These are phyloP conservation scores for Gobius niger DNA, from an alignment of 2,113 vertebrate genomes.

Conservation along the genomic window DNA sequence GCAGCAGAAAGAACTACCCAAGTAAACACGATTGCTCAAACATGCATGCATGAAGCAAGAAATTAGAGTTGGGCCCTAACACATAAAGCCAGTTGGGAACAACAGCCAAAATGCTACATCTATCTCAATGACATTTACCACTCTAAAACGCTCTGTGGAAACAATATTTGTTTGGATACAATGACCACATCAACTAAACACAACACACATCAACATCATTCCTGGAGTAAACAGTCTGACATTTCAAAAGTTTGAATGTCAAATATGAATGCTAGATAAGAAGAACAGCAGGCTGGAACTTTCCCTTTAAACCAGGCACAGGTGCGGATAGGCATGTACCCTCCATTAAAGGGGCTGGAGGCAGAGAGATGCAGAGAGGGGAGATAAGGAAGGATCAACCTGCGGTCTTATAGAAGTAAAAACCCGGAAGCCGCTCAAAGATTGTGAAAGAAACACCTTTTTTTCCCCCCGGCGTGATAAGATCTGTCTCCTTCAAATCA, in stretches of 20 bases:
- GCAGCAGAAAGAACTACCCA: too few relatives aligned
- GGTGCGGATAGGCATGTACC: conserved; percentile 40
- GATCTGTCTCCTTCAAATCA: conserved; percentile 54
- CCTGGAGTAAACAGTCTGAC: conserved; percentile 3
- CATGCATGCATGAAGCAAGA: too few relatives aligned
- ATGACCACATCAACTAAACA: neutral
- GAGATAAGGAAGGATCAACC: conserved; percentile 52
- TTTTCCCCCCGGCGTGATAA: conserved; percentile 30
- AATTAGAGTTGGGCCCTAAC: too few relatives aligned
- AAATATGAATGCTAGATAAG: conserved; percentile 2
- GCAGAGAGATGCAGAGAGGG: conserved; percentile 52
- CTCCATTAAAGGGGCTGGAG: conserved; percentile 45
- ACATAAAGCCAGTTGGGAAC: too few relatives aligned
- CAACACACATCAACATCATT: neutral
- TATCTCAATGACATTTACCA: too few relatives aligned
- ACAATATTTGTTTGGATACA: too few relatives aligned
- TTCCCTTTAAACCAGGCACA: conserved; percentile 34
- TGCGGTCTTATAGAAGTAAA: conserved; percentile 28
- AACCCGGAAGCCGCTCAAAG: conserved; percentile 27
- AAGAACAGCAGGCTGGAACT: conserved; percentile 18
- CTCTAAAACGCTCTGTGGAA: too few relatives aligned
- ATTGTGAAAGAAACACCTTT: conserved; percentile 30
- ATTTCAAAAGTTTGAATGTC: conserved; percentile 1
- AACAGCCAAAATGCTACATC: too few relatives aligned
- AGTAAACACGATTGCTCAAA: too few relatives aligned